Conservation (phyloP, 2,113 vertebrate species). For the Cyphomyrus discorhynchus region DNA sequence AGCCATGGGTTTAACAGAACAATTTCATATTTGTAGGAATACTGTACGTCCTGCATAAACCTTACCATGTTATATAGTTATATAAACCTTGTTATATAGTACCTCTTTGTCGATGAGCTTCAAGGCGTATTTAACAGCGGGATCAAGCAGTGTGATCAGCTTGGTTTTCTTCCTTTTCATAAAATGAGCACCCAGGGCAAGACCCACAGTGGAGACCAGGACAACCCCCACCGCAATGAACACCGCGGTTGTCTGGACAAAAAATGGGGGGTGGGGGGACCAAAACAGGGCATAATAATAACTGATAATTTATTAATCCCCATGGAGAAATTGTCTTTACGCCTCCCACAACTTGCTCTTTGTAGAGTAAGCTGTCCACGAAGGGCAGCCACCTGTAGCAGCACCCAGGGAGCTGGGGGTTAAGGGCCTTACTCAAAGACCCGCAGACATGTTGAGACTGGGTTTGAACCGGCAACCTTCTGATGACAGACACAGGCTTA, state of each 20-base stretch:
- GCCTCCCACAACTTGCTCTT: no score
- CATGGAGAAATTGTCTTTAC: no score
- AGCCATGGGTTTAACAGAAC: background rate
- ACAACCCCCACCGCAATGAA: slow-evolving; percentile 55
- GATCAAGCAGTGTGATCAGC: slow-evolving; percentile 49
- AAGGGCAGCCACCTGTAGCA: no score
- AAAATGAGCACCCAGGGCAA: slow-evolving; percentile 48
- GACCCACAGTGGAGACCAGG: slow-evolving; percentile 47
- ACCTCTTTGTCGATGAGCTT: slow-evolving; percentile 61
- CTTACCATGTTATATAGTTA: background rate
- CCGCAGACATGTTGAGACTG: no score
- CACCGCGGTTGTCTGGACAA: slow-evolving; percentile 42
- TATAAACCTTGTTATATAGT: slow-evolving; percentile 14
- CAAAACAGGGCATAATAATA: background rate
- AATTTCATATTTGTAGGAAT: background rate
- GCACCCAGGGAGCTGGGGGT: no score
- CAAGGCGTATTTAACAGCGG: slow-evolving; percentile 57
- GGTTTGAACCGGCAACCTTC: no score
- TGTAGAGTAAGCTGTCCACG: no score
- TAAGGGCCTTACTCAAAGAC: no score
- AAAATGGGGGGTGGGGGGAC: background rate
- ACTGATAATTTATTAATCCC: no score
- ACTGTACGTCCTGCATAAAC: background rate
- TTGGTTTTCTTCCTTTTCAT: slow-evolving; percentile 49
- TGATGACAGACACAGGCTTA: no score